Percentiles rank a stretch among this genome's conserved stretches.
phyloP scores from a whole-genome alignment of 2,113 vertebrate genomes.

The Melanotaenia duboulayi region DNA sequence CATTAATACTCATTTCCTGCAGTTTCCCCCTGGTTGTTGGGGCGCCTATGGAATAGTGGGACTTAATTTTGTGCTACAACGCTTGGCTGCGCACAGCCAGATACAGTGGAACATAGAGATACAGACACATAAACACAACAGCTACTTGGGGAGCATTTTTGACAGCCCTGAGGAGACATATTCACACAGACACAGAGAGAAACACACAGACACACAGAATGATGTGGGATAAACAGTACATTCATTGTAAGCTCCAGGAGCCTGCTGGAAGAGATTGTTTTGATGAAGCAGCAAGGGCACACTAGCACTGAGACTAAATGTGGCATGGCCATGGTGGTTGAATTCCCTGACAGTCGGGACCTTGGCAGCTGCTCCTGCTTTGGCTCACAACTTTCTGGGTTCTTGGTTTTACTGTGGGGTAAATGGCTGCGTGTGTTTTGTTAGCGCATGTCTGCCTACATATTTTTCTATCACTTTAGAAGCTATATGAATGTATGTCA shows the following conservation, averaged over 20 bases:
- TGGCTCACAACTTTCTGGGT: conserved; percentile 65
- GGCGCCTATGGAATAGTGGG: conserved; percentile 62
- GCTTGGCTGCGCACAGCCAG: conserved; percentile 70
- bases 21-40: conserved; percentile 26
- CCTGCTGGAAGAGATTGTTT: conserved; percentile 71
- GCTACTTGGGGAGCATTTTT: conserved; percentile 67
- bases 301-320: conserved; percentile 73
- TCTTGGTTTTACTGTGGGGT: conserved; percentile 68
- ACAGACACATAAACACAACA: conserved; percentile 69
- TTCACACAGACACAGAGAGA: conserved; percentile 33
- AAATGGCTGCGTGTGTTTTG: conserved; percentile 31
- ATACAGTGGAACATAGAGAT: conserved; percentile 63
- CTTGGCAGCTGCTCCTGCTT: conserved; percentile 67
- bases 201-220: conserved; percentile 26
- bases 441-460: conserved; percentile 20
- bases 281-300: conserved; percentile 74
- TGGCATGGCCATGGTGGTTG: conserved; percentile 65
- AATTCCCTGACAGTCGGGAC: conserved; percentile 67
- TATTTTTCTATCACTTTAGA: conserved; percentile 14
- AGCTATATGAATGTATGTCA: conserved; percentile 25
- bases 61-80: conserved; percentile 74
- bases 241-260: conserved; percentile 72
- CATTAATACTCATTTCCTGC: neutral
- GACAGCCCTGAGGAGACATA: conserved; percentile 64
- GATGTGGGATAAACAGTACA: conserved; percentile 67